Evolutionary conservation across 1,140 invertebrate genomes (phyloP), one percentile per base, ranked within the genome.

Genomic region (Condylostylus longicornis): DNA sequence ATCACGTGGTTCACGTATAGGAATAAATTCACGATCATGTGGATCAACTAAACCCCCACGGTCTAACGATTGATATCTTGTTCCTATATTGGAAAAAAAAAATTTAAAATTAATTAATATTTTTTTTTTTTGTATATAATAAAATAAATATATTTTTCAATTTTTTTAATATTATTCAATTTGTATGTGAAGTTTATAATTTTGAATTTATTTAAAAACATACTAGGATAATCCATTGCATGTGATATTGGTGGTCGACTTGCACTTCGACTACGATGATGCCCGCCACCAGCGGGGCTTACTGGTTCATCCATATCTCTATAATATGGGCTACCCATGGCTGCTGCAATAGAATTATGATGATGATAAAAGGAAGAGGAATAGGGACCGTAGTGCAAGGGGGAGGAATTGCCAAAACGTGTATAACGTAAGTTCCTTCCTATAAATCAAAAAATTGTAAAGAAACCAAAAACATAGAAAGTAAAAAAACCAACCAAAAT

Each of bases 1-100:
- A 45, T 74, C 72, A 15, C 72, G 54, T 1, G 77, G 73, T 44
- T 80, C 77, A 2, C 80, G 62, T 35, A 85, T 85, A n/a, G 81
- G 79, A 42, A 84, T 68, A 57, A 84, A 84, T 58, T 84, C 82
- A 29, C 81, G 67, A 47, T 83, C 79, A 52, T 80, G 75, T 20
- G 55, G 58, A 47, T 64, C 63, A 36, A 70, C 67, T 35, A 70
- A 61, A 28, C 72, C 71, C 17, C 72, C 74, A 25, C 80, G 67
- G 58, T 84, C 82, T 43, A 84, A 63, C 29, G 79, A 82, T 49
- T 82, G 78, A 62, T 85, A 86, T 34, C 80, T 66, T 42, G 58
- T 60, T 55, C 58, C 58, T 61, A 17, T 10, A 7, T n/a, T n/a
- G n/a, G n/a, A n/a, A 12, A 10, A 19, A 12, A 8, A 18, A 39